A percentile compares a stretch with the other conserved stretches of the same genome.
phyloP scores from a whole-genome alignment of 2,888 invertebrate species.

The Holacanthella duospinosa region DNA sequence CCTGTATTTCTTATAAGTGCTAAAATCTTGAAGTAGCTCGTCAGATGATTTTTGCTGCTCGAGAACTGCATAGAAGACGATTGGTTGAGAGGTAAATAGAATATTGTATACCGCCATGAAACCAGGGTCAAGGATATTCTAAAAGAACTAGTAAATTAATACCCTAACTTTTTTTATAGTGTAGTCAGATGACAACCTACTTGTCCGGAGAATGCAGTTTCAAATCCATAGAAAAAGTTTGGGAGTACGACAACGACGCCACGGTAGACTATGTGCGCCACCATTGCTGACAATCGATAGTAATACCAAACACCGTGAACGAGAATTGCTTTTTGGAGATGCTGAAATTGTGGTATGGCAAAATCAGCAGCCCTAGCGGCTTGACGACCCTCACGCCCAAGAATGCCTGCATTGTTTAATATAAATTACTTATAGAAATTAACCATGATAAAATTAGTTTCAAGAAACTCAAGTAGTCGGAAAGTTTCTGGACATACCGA shows the following conservation, averaged over 20 bases:
- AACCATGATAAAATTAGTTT: too few relatives aligned
- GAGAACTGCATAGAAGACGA: slow-evolving; percentile 59
- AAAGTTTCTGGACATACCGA: slow-evolving; percentile 50
- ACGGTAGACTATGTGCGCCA: slow-evolving; percentile 78
- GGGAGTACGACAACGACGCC: slow-evolving; percentile 63
- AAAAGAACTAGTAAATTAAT: slow-evolving; percentile 40
- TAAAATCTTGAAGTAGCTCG: slow-evolving; percentile 51
- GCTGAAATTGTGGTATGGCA: slow-evolving; percentile 70
- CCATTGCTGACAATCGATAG: slow-evolving; percentile 58
- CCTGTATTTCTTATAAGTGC: slow-evolving; percentile 54
- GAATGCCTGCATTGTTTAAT: slow-evolving; percentile 44
- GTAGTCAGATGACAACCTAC: slow-evolving; percentile 31
- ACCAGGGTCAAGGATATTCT: slow-evolving; percentile 62
- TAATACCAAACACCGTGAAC: slow-evolving; percentile 80
- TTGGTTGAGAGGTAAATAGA: slow-evolving; percentile 62
- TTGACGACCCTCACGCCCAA: slow-evolving; percentile 52
- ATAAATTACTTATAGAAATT: too few relatives aligned
- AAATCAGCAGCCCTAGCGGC: slow-evolving; percentile 66
- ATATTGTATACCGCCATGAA: slow-evolving; percentile 67
- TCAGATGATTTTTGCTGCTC: slow-evolving; percentile 58
- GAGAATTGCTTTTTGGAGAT: slow-evolving; percentile 61
- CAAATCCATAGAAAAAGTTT: slow-evolving; percentile 47
- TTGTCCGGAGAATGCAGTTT: slow-evolving; percentile 45
- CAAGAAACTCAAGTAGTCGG: too few relatives aligned
- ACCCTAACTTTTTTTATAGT: background rate